phyloP scores from a whole-genome alignment of 2,888 invertebrate species.

The Chloroclystis v-ata region DNA sequence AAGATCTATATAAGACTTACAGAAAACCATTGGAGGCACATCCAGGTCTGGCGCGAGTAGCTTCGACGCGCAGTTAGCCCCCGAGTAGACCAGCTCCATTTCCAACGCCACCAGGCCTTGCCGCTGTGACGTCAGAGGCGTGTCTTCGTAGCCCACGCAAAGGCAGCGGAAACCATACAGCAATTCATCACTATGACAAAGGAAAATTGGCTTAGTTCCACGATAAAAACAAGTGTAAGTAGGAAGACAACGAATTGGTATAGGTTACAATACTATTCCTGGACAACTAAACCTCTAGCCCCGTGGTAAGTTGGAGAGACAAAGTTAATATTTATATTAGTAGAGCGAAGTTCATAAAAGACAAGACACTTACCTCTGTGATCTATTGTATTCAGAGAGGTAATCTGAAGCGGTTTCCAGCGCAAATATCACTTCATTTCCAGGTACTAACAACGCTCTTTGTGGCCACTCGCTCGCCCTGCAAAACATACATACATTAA shows the following conservation, averaged over 20 bases:
- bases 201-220: neutral
- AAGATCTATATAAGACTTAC: slow-evolving; percentile 40
- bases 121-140: slow-evolving; percentile 57
- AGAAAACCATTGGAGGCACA: slow-evolving; percentile 55
- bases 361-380: slow-evolving; percentile 47
- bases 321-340: no score
- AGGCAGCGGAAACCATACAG: slow-evolving; percentile 86
- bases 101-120: slow-evolving; percentile 86
- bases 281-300: no score
- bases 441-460: slow-evolving; percentile 90
- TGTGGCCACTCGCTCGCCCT: slow-evolving; percentile 89
- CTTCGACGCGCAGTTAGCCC: slow-evolving; percentile 93
- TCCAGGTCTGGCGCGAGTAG: slow-evolving; percentile 82
- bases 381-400: slow-evolving; percentile 89
- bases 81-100: slow-evolving; percentile 92
- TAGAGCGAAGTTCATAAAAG: no score
- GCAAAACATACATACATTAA: no score
- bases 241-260: no score
- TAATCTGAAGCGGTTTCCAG: slow-evolving; percentile 97
- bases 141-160: slow-evolving; percentile 90
- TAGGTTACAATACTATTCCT: no score
- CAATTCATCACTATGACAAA: slow-evolving; percentile 49
- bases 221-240: no score
- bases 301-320: no score
- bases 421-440: slow-evolving; percentile 96